Evolutionary conservation across 2,888 invertebrate species (phyloP).

Genomic region (Gisinianus flammeolus): DNA sequence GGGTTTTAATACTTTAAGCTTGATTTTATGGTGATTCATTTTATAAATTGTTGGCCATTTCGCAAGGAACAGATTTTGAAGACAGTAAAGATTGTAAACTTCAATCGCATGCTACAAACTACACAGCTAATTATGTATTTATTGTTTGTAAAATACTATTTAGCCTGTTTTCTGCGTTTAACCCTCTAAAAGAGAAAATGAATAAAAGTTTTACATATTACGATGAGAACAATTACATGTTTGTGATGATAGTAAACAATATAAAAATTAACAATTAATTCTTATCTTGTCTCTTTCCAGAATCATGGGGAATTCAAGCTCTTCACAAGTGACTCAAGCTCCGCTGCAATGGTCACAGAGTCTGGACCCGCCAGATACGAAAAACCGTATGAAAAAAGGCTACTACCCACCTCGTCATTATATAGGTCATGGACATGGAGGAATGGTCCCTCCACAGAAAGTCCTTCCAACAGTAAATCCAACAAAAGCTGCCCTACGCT

Average conservation of each 20-base stretch:
- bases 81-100: too few species aligned
- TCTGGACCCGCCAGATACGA: constrained; percentile 49
- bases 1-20: too few species aligned
- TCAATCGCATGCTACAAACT: too few species aligned
- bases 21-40: too few species aligned
- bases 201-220: too few species aligned
- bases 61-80: too few species aligned
- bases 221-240: too few species aligned
- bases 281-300: background rate
- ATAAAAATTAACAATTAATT: background rate
- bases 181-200: too few species aligned
- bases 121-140: too few species aligned
- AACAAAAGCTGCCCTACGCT: constrained; percentile 66
- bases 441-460: constrained; percentile 52
- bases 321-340: constrained; percentile 5
- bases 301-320: constrained; percentile 40
- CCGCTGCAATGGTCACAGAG: constrained; percentile 44
- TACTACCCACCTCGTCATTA: constrained; percentile 52
- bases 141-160: too few species aligned
- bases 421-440: constrained; percentile 43
- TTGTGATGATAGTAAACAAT: background rate
- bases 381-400: constrained; percentile 56
- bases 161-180: too few species aligned
- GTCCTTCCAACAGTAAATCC: constrained; percentile 53
- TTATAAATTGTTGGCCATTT: too few species aligned